Base-by-base conservation (phyloP, 30 jellyfish, hydroid and myxozoan species). In the Turritopsis rubra region DNA sequence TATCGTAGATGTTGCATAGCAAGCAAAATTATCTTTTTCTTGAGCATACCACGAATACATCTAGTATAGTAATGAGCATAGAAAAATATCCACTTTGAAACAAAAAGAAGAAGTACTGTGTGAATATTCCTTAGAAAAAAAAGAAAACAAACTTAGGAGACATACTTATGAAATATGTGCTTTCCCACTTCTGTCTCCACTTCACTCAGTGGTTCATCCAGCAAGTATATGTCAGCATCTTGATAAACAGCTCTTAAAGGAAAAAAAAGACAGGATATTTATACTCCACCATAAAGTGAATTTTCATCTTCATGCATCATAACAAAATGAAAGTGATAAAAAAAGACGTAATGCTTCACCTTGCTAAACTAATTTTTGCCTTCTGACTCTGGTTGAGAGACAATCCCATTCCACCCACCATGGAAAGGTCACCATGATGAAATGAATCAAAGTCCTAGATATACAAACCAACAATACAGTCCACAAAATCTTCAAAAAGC, bases 151-250 rank as follows among this genome's bases (percentile, higher is more conserved):
- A 26, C 24, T 0, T 18, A 41, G 5, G 29, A 7, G 4, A 53
- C 85, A 29, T 77, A 82, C 95, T 75, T 71, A 73, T 89, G 89
- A 75, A 91, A 89, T 70, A 89, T 53, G 53, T 85, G 91, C 21
- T 81, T 89, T 68, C 97, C 97, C n/a, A 89, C 95, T 89, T 82
- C 79, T 7, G 97, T n/a, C 53, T 89, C 97, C 21, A 89, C 95
- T 54, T 94, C 97, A 77, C 95, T 85, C 28, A 89, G 68, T n/a
- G 95, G 95, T 28, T 89, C 97, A 71, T 89, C 97, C 87, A 89
- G 78, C 29, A 89, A 28, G 85, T 85, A 89, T 3, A 89, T 73
- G 68, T 89, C 97, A 1, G 95, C 94, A 81, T 85, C 87, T 24
- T 80, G 83, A 53, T 89, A 89, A 72, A 85, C 87, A 29, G 97